Conservation (phyloP, 2,113 vertebrate species). For the Stomatorhinus ivindoensis region DNA sequence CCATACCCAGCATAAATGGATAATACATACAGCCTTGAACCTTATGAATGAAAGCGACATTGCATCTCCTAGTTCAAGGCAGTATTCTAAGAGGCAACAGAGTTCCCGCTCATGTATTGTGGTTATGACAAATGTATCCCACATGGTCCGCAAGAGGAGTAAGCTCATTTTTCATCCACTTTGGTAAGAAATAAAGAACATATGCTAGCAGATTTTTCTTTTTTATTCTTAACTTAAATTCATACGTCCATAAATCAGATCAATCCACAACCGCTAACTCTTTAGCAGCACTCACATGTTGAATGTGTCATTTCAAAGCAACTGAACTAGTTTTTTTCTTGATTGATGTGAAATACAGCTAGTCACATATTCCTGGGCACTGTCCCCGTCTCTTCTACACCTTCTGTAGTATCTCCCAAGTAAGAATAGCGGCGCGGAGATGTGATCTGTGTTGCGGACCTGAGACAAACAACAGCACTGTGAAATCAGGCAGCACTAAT, state of each 20-base stretch:
- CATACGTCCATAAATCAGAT: slow-evolving; percentile 55
- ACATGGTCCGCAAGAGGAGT: slow-evolving; percentile 52
- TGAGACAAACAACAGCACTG: neutral
- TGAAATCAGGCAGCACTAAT: neutral
- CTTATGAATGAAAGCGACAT: neutral
- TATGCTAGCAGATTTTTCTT: slow-evolving; percentile 50
- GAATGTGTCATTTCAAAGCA: neutral
- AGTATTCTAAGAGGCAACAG: slow-evolving; percentile 19
- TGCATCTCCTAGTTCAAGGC: slow-evolving; percentile 21
- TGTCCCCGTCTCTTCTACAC: neutral
- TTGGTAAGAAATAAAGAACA: slow-evolving; percentile 65
- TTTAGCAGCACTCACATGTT: slow-evolving; percentile 31
- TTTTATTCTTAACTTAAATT: slow-evolving; percentile 46
- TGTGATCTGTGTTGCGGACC: neutral
- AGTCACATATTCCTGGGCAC: slow-evolving; percentile 11
- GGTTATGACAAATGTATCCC: slow-evolving; percentile 45
- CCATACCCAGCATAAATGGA: neutral
- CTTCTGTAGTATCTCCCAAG: neutral
- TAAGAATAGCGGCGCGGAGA: neutral
- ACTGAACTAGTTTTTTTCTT: slow-evolving; percentile 11
- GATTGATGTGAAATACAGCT: slow-evolving; percentile 39
- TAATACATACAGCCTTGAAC: neutral
- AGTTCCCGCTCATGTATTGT: slow-evolving; percentile 38
- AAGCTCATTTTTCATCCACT: slow-evolving; percentile 63
- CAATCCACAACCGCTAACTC: slow-evolving; percentile 32